Base-by-base conservation (phyloP, 2,797 vertebrate genomes). In the Stomatorhinus walkeri region DNA sequence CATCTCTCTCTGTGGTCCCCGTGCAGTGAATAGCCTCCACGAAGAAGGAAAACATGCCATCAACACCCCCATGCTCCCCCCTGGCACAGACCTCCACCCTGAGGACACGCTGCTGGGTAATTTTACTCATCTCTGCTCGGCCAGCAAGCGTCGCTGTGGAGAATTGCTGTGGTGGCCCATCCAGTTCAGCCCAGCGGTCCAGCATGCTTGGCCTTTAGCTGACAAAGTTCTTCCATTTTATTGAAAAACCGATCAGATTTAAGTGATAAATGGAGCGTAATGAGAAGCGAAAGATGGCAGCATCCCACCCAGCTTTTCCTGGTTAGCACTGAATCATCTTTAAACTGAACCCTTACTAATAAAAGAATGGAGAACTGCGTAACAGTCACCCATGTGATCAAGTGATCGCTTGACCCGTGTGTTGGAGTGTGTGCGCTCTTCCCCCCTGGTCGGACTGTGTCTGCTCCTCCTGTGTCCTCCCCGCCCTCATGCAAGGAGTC, bases 31-130 rank as follows among this genome's bases (percentile, higher is more conserved):
- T 76, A 97, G 99, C 94, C 96, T 99, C 90, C 98, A 98, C 49
- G 97, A 98, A 92, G 98, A 99, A 90, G 98, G 98, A 32, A 98
- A 97, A 93, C 97, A 97, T 91, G 98, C 98, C 90, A 99, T 99
- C 96, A 97, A 98, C 48, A 94, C 96, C 0, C 97, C 98, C 0
- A 95, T 99, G 96, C 96, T 97, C 40, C 96, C 97, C 0, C 90
- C 95, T 1, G 89, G 91, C 0, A 93, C 93, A 0, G 97, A 97
- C 64, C 92, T 99, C 89, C 97, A 98, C 87, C 98, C 97, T 0
- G 97, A 98, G 92, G 98, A 99, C 92, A 96, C 96, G 0, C 92
- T 97, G 6, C 92, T 99, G 56, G 98, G 98, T 99, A 97, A 2
- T 19, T 1, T 36, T 46, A 52, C 46, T 87, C 48, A 76, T 48